These are phyloP conservation scores for Ganaspis brasiliensis DNA, from an alignment of 2,888 invertebrate species.

Conservation along the genomic window DNA sequence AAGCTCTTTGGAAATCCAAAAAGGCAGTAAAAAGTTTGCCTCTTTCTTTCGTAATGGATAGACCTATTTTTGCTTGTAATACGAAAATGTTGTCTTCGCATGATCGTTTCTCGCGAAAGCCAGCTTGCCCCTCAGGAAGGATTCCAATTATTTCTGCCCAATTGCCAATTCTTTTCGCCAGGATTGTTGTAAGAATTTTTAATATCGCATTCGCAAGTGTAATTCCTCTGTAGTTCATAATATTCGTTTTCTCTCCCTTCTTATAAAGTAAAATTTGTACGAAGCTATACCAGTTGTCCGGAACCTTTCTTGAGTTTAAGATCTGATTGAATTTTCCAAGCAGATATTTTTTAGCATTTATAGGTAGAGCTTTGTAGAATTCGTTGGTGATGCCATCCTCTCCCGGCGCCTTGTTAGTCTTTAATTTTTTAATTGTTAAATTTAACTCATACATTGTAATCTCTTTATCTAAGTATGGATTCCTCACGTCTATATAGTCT, in stretches of 20 bases:
- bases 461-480: too few species aligned
- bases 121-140: conserved; percentile 64
- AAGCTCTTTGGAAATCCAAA: conserved; percentile 59
- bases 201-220: conserved; percentile 64
- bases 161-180: too few species aligned
- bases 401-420: conserved; percentile 57
- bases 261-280: conserved; percentile 64
- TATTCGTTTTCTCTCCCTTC: conserved; percentile 62
- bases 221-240: conserved; percentile 66
- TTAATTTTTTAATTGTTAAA: conserved; percentile 23
- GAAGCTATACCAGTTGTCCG: conserved; percentile 54
- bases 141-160: conserved; percentile 60
- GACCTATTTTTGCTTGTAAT: conserved; percentile 50
- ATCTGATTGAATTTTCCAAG: conserved; percentile 52
- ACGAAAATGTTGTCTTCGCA: conserved; percentile 64
- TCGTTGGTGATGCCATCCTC: conserved; percentile 54
- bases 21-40: conserved; percentile 59
- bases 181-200: conserved; percentile 58
- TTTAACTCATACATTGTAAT: too few species aligned
- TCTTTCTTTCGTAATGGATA: conserved; percentile 48
- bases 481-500: too few species aligned
- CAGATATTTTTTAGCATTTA: conserved; percentile 10
- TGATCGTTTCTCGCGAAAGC: conserved; percentile 56
- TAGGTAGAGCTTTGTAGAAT: conserved; percentile 47
- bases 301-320: conserved; percentile 47